Evolutionary conservation across 37 sponge, comb jelly and placozoan genomes (phyloP), one percentile per base, ranked within the genome.

Genomic region (Ephydatia muelleri): DNA sequence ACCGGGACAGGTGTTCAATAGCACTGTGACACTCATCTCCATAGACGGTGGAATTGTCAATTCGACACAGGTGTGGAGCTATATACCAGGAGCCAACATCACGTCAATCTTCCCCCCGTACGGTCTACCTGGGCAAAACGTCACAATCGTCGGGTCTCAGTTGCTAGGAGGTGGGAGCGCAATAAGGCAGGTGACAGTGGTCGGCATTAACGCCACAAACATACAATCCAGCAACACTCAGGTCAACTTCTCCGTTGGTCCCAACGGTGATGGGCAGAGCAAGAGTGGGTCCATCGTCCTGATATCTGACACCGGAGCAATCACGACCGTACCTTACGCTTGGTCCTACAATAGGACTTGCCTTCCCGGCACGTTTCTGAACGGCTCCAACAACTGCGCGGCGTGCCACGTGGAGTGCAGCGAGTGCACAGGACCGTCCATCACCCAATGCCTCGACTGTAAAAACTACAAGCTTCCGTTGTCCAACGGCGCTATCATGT

Each of bases 281-380:
- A 26, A 19, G 12, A 38, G 40, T 23, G 92, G 85, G 22, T 36
- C 35, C 65, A 69, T 95, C 19, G 22, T 40, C 14, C 36, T 95
- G 38, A 78, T 83, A 29, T 86, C 92, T 25, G 70, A 91, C 71
- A 92, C 92, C 6, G 92, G 95, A 31, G 90, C 92, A 49, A 36
- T 84, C 32, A 84, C 85, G 27, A 65, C 74, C 19, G 0, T 67
- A 2, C 70, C 43, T 0, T 31, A 72, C 65, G 72, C 68, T 6
- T 93, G 91, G 91, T 30, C 11, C 14, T 93, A 90, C 73, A 49
- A 64, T 26, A 70, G 27, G 28, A 85, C 80, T 14, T 93, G 94
- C 38, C 82, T 88, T 14, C 19, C 32, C 8, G 82, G 79, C 27
- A 30, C 73, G 22, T 89, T 84, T 83, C 80, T 81, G 1, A 87